phyloP scores from a whole-genome alignment of 2,113 vertebrate genomes.

The Gasterosteus nipponicus region DNA sequence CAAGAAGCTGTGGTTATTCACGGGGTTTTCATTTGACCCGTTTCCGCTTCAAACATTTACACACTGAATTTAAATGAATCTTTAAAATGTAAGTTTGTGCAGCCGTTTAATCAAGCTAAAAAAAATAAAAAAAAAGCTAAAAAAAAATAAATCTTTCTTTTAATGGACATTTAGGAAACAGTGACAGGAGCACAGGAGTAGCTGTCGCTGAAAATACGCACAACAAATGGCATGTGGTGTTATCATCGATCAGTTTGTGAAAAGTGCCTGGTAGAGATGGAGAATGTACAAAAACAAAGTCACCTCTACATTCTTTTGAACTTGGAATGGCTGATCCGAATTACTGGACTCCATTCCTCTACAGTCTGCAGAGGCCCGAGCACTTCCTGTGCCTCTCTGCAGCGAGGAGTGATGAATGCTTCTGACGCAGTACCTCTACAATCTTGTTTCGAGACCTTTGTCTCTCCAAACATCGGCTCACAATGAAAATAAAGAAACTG shows the following conservation, averaged over 20 bases:
- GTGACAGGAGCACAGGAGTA: neutral
- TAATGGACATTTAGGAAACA: constrained; percentile 1
- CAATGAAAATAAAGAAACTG: neutral
- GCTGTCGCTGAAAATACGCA: neutral
- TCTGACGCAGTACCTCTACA: constrained; percentile 34
- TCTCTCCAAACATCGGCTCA: constrained; percentile 23
- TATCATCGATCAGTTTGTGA: neutral
- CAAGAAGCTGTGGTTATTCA: neutral
- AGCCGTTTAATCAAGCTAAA: neutral
- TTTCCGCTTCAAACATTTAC: neutral
- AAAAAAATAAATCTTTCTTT: too few species aligned
- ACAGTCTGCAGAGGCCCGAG: neutral
- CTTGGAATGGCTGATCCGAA: constrained; percentile 30
- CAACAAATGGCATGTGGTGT: neutral
- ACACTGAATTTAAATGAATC: neutral
- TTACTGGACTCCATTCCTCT: constrained; percentile 30
- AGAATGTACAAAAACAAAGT: constrained; percentile 20
- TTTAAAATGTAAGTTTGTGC: neutral
- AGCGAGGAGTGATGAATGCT: constrained; percentile 6
- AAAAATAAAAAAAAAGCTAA: too few species aligned
- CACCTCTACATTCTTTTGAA: constrained; percentile 27
- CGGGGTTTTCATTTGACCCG: too few species aligned
- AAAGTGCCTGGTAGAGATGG: constrained; percentile 10
- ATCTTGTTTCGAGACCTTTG: neutral
- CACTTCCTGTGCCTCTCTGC: constrained; percentile 42